Evolutionary conservation across 2,888 invertebrate species (phyloP).

Genomic region (Chalcosyrphus nemorum): DNA sequence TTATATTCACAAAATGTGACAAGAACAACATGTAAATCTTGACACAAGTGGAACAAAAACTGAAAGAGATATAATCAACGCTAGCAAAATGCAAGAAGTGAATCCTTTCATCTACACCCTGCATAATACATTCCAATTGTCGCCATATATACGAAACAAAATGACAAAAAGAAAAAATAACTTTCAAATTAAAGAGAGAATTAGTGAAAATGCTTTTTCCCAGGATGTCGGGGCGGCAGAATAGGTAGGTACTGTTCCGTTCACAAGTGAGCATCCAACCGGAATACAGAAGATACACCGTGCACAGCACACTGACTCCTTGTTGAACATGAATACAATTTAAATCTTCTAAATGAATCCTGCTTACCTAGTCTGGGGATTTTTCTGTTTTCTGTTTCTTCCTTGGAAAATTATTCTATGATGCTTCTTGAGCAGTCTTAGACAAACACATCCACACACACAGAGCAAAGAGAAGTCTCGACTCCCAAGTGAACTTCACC

Average conservation of each 20-base stretch:
- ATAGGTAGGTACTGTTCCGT: slow-evolving; percentile 6
- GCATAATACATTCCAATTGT: slow-evolving; percentile 12
- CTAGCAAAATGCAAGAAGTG: background rate
- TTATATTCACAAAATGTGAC: no score
- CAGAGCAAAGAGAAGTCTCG: no score
- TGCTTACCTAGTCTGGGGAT: slow-evolving; percentile 64
- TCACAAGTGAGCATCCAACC: slow-evolving; percentile 45
- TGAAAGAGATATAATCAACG: background rate
- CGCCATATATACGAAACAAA: background rate
- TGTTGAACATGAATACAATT: slow-evolving; percentile 52
- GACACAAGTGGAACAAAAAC: background rate
- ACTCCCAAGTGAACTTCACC: slow-evolving; percentile 70
- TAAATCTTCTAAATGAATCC: slow-evolving; percentile 61
- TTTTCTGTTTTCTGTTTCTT: background rate
- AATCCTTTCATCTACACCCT: background rate
- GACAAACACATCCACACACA: no score
- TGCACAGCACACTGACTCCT: background rate
- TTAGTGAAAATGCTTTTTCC: slow-evolving; percentile 25
- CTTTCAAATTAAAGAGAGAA: slow-evolving; percentile 37
- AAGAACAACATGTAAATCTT: background rate
- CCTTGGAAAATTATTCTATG: slow-evolving; percentile 43
- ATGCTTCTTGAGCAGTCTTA: slow-evolving; percentile 59
- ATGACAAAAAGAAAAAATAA: slow-evolving; percentile 7
- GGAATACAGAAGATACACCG: slow-evolving; percentile 37
- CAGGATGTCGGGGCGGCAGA: slow-evolving; percentile 48